phyloP scores from a whole-genome alignment of 1,140 invertebrate species.

The Aphelinus certus region DNA sequence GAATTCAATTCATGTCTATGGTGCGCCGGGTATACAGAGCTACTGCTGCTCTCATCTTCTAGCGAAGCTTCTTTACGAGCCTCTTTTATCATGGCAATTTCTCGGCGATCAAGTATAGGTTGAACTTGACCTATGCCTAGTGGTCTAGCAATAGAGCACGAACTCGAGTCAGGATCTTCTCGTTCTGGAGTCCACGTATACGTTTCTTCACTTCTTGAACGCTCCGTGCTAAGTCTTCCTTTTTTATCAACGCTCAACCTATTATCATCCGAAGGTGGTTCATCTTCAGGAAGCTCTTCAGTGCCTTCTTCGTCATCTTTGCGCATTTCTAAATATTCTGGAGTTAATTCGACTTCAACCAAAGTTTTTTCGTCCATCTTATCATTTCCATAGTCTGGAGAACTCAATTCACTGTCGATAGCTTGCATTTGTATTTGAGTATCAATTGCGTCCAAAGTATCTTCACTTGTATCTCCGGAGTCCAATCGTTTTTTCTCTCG shows the following conservation, averaged over 20 bases:
- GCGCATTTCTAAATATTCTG: constrained; percentile 62
- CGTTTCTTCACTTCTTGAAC: constrained; percentile 62
- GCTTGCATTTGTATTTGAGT: constrained; percentile 60
- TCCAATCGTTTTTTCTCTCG: constrained; percentile 55
- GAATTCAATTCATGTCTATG: constrained; percentile 68
- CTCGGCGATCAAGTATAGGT: constrained; percentile 59
- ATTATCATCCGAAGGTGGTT: constrained; percentile 48
- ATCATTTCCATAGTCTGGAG: constrained; percentile 61
- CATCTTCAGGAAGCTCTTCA: constrained; percentile 63
- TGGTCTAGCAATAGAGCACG: constrained; percentile 80
- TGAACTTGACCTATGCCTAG: constrained; percentile 76
- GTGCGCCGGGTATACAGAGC: constrained; percentile 72
- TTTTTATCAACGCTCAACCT: constrained; percentile 58
- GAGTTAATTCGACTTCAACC: constrained; percentile 61
- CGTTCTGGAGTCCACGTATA: constrained; percentile 63
- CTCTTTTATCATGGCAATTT: constrained; percentile 57
- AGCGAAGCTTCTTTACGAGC: constrained; percentile 52
- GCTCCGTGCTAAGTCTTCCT: constrained; percentile 57
- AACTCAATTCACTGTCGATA: constrained; percentile 59
- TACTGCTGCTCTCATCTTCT: constrained; percentile 73
- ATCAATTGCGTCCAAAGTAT: constrained; percentile 62
- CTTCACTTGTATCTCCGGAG: constrained; percentile 60
- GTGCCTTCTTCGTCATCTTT: constrained; percentile 56
- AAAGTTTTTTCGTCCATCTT: constrained; percentile 63
- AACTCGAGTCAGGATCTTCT: constrained; percentile 81